A percentile compares a stretch with the other conserved stretches of the same genome.
These are phyloP conservation scores for Platichthys flesus DNA, from an alignment of 2,113 vertebrate species.

Conservation along the genomic window DNA sequence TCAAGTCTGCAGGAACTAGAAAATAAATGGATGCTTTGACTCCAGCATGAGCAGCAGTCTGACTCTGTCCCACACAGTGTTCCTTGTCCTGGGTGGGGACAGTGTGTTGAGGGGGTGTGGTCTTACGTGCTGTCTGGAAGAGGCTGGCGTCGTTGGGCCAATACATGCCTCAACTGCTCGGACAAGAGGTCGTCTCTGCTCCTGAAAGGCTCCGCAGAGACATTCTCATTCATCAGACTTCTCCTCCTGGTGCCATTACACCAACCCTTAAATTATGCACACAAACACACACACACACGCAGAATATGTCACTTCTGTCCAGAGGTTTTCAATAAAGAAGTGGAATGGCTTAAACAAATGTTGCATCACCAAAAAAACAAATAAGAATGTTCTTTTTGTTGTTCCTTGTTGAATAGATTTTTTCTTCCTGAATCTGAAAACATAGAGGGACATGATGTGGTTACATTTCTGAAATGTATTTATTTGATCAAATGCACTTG, in stretches of 20 bases:
- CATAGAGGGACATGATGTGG: not conserved
- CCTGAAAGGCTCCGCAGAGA: constrained; percentile 10
- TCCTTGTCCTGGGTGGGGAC: constrained; percentile 11
- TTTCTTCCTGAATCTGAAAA: constrained; percentile 49
- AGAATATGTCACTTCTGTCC: not conserved
- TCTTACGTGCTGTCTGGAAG: constrained; percentile 65
- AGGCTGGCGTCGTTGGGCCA: constrained; percentile 1
- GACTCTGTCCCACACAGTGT: constrained; percentile 8
- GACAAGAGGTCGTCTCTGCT: constrained; percentile 55
- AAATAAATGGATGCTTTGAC: constrained; percentile 31
- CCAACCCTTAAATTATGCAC: constrained; percentile 27
- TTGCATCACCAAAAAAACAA: constrained; percentile 37
- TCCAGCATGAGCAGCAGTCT: constrained; percentile 1
- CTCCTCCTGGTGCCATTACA: constrained; percentile 17
- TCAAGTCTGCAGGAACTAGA: not conserved
- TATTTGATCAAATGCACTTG: accelerated
- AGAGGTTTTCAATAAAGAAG: not conserved
- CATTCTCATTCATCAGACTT: not conserved
- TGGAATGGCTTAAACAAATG: not conserved
- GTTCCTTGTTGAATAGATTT: constrained; percentile 11
- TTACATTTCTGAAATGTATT: not conserved
- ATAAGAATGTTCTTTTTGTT: not conserved
- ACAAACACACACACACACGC: not conserved
- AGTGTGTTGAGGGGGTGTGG: not conserved
- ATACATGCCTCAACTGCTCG: not conserved